phyloP scores from a whole-genome alignment of 1,140 invertebrate genomes.

The Bombyx mandarina region DNA sequence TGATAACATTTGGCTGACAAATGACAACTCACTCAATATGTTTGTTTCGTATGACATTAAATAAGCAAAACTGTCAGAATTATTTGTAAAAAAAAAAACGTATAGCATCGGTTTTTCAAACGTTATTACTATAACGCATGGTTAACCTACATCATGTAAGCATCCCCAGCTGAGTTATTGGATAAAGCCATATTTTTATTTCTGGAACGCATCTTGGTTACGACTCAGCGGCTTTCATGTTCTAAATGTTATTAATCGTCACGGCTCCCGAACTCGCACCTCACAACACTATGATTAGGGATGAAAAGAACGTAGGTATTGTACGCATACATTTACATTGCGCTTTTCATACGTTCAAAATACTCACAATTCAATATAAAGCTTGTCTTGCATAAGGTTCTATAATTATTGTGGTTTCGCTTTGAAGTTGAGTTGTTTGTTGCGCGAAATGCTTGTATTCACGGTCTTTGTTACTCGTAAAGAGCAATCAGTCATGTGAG shows the following conservation, averaged over 20 bases:
- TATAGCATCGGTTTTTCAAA: no score
- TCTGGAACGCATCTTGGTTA: constrained; percentile 61
- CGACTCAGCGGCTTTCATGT: constrained; percentile 64
- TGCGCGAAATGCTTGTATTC: constrained; percentile 43
- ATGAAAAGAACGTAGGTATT: no score
- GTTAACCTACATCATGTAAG: constrained; percentile 36
- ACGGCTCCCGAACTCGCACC: constrained; percentile 48
- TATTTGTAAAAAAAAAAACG: no score
- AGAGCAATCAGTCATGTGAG: constrained; percentile 56
- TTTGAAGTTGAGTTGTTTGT: constrained; percentile 11
- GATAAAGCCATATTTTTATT: constrained; percentile 63
- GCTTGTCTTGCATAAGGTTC: neutral
- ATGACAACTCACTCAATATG: no score
- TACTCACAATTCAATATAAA: neutral
- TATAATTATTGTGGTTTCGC: no score
- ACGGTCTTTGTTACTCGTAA: constrained; percentile 40
- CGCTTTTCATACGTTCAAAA: no score
- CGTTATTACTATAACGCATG: constrained; percentile 6
- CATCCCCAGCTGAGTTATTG: constrained; percentile 64
- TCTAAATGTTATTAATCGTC: constrained; percentile 70
- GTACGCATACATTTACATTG: no score
- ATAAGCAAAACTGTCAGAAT: no score
- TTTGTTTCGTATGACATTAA: no score
- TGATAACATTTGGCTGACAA: no score
- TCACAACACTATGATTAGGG: constrained; percentile 4